These are phyloP conservation scores for Caenorhabditis angaria DNA, from an alignment of 2,888 invertebrate species.

Conservation along the genomic window DNA sequence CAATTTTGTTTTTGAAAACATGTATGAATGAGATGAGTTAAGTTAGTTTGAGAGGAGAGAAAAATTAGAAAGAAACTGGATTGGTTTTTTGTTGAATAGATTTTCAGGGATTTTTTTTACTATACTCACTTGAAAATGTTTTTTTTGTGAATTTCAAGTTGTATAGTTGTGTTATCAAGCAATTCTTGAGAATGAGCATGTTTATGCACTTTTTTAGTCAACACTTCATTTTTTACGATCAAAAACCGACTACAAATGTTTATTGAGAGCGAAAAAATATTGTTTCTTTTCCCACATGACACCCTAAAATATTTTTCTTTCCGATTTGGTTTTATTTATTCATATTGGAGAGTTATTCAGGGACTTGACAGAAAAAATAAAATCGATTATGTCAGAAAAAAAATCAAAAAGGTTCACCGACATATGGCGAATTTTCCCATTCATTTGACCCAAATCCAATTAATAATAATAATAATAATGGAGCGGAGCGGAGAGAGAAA, in stretches of 20 bases:
- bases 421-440: neutral
- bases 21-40: no score
- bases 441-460: neutral
- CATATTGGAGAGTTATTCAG: neutral
- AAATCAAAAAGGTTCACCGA: neutral
- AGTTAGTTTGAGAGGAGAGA: neutral
- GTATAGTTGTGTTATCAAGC: no score
- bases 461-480: neutral
- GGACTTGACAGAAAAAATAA: neutral
- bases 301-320: neutral
- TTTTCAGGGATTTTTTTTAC: no score
- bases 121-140: no score
- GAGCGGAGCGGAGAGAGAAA: neutral
- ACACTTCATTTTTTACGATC: neutral
- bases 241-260: neutral
- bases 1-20: conserved; percentile 1
- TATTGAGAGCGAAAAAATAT: neutral
- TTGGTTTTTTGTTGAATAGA: no score
- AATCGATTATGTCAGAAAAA: neutral
- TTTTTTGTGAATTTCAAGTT: no score
- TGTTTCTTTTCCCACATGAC: conserved; percentile 3
- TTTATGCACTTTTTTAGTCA: neutral
- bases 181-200: no score
- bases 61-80: neutral
- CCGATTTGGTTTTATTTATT: neutral